phyloP scores from a whole-genome alignment of 2,797 vertebrate genomes.

The Odontamblyopus rebecca region DNA sequence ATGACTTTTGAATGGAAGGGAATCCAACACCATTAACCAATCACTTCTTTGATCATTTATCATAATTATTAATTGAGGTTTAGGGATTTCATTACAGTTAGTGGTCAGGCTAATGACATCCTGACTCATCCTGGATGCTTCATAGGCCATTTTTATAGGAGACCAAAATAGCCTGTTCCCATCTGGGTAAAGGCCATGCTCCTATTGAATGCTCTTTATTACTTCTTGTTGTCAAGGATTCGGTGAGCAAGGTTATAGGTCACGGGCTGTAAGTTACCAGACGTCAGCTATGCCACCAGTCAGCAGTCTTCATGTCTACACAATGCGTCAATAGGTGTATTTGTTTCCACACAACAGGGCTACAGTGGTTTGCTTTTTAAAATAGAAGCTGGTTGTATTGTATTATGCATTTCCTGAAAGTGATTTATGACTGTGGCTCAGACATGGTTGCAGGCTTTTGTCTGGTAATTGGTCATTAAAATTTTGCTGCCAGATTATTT shows the following conservation, averaged over 20 bases:
- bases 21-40: not conserved
- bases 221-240: constrained; percentile 2
- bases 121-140: constrained; percentile 13
- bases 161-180: constrained; percentile 6
- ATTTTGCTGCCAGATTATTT: not conserved
- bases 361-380: not conserved
- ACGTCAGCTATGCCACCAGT: not conserved
- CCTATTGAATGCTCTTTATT: constrained; percentile 21
- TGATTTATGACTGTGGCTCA: not conserved
- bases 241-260: constrained; percentile 7
- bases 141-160: constrained; percentile 20
- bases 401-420: constrained; percentile 7
- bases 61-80: not conserved
- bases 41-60: not conserved
- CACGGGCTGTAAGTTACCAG: not conserved
- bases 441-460: not conserved
- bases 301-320: not conserved
- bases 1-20: not conserved
- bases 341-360: constrained; percentile 1
- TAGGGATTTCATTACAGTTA: constrained; percentile 1
- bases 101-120: not conserved
- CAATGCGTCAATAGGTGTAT: not conserved
- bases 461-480: not conserved
- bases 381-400: constrained; percentile 1
- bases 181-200: constrained; percentile 18